Percentiles rank a stretch among this genome's conserved stretches.
Conservation (phyloP, 2,888 invertebrate genomes). For the Caenorhabditis virilis region DNA sequence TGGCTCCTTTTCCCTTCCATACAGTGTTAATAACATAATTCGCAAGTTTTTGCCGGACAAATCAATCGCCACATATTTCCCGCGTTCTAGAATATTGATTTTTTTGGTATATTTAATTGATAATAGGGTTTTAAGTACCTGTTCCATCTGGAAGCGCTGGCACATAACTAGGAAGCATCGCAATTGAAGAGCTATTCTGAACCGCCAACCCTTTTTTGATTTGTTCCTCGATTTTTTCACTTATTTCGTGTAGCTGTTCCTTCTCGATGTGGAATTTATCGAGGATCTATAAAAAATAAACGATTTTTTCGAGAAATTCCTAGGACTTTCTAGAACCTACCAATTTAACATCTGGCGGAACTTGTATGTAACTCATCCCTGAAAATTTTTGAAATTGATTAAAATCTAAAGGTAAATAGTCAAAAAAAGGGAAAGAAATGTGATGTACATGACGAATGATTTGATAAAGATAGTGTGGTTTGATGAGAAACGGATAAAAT, state of each 20-base stretch:
- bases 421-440: too few species aligned
- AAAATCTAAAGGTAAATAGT: too few species aligned
- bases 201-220: slow-evolving; percentile 47
- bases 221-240: slow-evolving; percentile 60
- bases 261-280: slow-evolving; percentile 49
- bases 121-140: slow-evolving; percentile 55
- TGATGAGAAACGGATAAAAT: too few species aligned
- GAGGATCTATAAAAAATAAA: slow-evolving; percentile 30
- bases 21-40: slow-evolving; percentile 64
- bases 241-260: slow-evolving; percentile 59
- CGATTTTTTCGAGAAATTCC: too few species aligned
- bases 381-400: too few species aligned
- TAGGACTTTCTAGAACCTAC: background rate
- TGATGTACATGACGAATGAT: too few species aligned
- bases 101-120: too few species aligned
- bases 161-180: slow-evolving; percentile 69
- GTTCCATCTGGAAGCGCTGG: slow-evolving; percentile 68
- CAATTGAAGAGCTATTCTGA: slow-evolving; percentile 55
- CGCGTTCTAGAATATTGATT: too few species aligned
- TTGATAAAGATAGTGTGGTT: too few species aligned
- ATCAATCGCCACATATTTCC: slow-evolving; percentile 68
- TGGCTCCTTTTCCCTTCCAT: slow-evolving; percentile 54
- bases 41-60: slow-evolving; percentile 68
- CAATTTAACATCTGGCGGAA: slow-evolving; percentile 12
- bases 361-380: slow-evolving; percentile 8